Conservation (phyloP, 1,140 invertebrate genomes). For the Drosophila oshimai region DNA sequence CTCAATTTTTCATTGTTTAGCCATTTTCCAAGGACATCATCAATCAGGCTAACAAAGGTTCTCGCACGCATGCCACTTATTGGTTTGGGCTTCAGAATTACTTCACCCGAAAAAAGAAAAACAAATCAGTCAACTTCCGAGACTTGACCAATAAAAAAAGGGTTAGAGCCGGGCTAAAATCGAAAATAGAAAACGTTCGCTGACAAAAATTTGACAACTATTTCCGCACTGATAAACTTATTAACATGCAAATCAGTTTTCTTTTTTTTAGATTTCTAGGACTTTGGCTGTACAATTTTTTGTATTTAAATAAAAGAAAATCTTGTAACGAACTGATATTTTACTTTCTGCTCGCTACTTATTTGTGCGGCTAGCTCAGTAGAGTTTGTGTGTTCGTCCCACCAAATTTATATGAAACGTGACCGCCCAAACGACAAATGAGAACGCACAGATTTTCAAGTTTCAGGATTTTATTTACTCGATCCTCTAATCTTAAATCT, state of each 20-base stretch:
- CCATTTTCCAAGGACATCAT: slow-evolving; percentile 30
- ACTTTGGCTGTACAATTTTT: slow-evolving; percentile 3
- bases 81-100: slow-evolving; percentile 5
- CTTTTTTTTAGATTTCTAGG: slow-evolving; percentile 17
- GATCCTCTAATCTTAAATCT: too few species aligned
- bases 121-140: slow-evolving; percentile 60
- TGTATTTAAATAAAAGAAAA: slow-evolving; percentile 3
- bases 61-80: slow-evolving; percentile 19
- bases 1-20: slow-evolving; percentile 37
- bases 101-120: not conserved
- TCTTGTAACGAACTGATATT: too few species aligned
- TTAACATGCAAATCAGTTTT: slow-evolving; percentile 58
- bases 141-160: slow-evolving; percentile 60
- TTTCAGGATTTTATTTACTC: too few species aligned
- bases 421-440: too few species aligned
- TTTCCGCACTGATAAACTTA: slow-evolving; percentile 37
- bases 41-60: slow-evolving; percentile 18
- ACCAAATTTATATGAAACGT: too few species aligned
- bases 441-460: too few species aligned
- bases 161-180: too few species aligned
- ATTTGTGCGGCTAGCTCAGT: too few species aligned
- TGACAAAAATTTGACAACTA: too few species aligned
- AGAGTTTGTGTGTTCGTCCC: too few species aligned
- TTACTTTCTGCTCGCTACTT: too few species aligned
- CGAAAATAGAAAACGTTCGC: too few species aligned